A percentile compares a stretch with the other conserved stretches of the same genome.
Conservation (phyloP, 1,140 invertebrate genomes). For the Drosophila pandora region DNA sequence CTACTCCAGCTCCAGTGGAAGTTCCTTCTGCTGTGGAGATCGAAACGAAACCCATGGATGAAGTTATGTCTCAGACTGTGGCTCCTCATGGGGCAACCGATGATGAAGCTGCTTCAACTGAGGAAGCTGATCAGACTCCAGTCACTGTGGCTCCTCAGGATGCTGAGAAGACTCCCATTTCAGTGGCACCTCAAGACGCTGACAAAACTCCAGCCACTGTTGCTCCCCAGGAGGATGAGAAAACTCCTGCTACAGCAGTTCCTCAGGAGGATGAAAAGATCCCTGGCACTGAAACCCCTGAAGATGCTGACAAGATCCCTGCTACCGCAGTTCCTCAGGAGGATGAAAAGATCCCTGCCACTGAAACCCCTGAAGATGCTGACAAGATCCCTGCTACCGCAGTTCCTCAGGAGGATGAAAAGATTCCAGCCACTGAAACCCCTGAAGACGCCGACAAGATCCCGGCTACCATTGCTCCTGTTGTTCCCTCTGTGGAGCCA, state of each 20-base stretch:
- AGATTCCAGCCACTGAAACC: conserved; percentile 28
- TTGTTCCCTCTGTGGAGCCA: conserved; percentile 46
- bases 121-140: conserved; percentile 34
- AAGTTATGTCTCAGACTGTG: conserved; percentile 58
- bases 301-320: conserved; percentile 39
- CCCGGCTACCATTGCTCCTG: conserved; percentile 53
- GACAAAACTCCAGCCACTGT: conserved; percentile 35
- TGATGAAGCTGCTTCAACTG: conserved; percentile 28
- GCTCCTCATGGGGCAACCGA: conserved; percentile 36
- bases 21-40: conserved; percentile 50
- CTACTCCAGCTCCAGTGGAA: conserved; percentile 41
- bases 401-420: conserved; percentile 33
- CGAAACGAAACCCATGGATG: conserved; percentile 60
- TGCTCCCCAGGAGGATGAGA: conserved; percentile 39
- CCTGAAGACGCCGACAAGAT: no score
- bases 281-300: conserved; percentile 21
- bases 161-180: conserved; percentile 47
- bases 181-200: conserved; percentile 18
- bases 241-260: conserved; percentile 29
- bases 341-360: conserved; percentile 33
- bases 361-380: no score
- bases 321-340: conserved; percentile 25
- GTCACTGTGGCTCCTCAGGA: conserved; percentile 41
- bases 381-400: conserved; percentile 2
- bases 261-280: conserved; percentile 32